Percentiles rank a stretch among this genome's conserved stretches.
These are phyloP conservation scores for Lutraria rhynchaena DNA, from an alignment of 1,140 invertebrate species.

Conservation along the genomic window DNA sequence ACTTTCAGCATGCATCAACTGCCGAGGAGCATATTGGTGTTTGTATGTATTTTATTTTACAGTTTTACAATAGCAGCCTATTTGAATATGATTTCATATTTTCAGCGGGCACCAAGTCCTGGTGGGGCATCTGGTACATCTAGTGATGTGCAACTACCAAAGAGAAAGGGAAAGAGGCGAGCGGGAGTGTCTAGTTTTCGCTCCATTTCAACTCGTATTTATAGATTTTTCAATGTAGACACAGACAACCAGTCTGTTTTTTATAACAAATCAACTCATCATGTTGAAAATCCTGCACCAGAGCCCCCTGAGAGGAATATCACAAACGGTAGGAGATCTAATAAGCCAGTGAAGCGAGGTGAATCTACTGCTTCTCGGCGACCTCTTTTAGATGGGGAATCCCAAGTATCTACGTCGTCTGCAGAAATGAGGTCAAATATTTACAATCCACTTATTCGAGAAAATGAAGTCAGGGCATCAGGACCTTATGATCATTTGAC, in stretches of 20 bases:
- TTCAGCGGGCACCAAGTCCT: not conserved
- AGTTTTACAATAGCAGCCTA: too few relatives aligned
- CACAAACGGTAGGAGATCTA: slow-evolving; percentile 14
- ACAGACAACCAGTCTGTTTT: slow-evolving; percentile 27
- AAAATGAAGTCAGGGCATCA: slow-evolving; percentile 21
- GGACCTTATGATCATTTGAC: slow-evolving; percentile 52
- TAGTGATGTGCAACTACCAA: slow-evolving; percentile 18
- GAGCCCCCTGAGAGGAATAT: slow-evolving; percentile 46
- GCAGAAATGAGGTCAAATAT: slow-evolving; percentile 31
- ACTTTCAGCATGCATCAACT: too few relatives aligned
- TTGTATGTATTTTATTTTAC: too few relatives aligned
- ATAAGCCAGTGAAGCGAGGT: slow-evolving; percentile 1
- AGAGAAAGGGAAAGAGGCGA: slow-evolving; percentile 4
- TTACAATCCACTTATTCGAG: slow-evolving; percentile 43
- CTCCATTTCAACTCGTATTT: slow-evolving; percentile 33
- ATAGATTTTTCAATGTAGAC: slow-evolving; percentile 45
- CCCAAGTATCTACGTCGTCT: slow-evolving; percentile 1
- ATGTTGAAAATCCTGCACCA: slow-evolving; percentile 1
- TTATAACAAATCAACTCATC: slow-evolving; percentile 23
- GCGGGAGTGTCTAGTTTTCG: slow-evolving; percentile 41
- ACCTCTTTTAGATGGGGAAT: slow-evolving; percentile 44
- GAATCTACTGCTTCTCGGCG: slow-evolving; percentile 51
- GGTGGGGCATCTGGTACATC: slow-evolving; percentile 35
- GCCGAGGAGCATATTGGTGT: too few relatives aligned
- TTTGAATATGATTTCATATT: too few relatives aligned